Evolutionary conservation across 2,888 invertebrate species (phyloP), one percentile per base, ranked within the genome.

Genomic region (Acronicta leporina): DNA sequence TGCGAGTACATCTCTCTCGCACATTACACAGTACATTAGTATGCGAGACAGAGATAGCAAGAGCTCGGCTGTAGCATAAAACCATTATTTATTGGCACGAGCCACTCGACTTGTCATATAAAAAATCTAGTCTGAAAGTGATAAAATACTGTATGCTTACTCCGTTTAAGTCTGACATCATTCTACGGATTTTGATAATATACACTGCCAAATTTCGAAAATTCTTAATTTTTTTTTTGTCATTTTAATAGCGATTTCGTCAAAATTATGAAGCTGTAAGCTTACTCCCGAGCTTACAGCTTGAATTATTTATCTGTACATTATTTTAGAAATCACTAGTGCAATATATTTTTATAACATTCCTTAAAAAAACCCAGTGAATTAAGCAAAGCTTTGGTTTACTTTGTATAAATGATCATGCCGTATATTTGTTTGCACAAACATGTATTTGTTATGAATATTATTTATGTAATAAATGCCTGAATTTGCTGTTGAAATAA

Each of bases 401-500:
- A 33, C 33, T 38, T 38, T n/a, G 6, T n/a, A 40, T 56, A 8
- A 33, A 46, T 48, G 47, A 43, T 41, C 30, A 66, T 56, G 40
- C 10, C 35, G 42, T 71, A 52, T 68, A 65, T 64, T 66, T 56
- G 62, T 72, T 66, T 69, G 77, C 74, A 74, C 73, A 77, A 77
- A 69, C 68, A 73, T 41, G 45, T 65, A 45, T 45, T 59, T 68
- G 58, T 68, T 60, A 65, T 64, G 25, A 47, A 40, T 25, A 57
- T 60, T 58, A 35, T 53, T 68, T 63, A 57, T 68, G 50, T 63
- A 60, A 57, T 61, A 35, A 67, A 62, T 60, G 67, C 62, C 66
- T 60, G 64, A 68, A 70, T 72, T 76, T 77, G 75, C 71, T 82
- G 81, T 80, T 83, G 73, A 75, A 83, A 81, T 81, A 82, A 81